Conservation (phyloP, 2,797 vertebrate genomes). For the Carapus acus region DNA sequence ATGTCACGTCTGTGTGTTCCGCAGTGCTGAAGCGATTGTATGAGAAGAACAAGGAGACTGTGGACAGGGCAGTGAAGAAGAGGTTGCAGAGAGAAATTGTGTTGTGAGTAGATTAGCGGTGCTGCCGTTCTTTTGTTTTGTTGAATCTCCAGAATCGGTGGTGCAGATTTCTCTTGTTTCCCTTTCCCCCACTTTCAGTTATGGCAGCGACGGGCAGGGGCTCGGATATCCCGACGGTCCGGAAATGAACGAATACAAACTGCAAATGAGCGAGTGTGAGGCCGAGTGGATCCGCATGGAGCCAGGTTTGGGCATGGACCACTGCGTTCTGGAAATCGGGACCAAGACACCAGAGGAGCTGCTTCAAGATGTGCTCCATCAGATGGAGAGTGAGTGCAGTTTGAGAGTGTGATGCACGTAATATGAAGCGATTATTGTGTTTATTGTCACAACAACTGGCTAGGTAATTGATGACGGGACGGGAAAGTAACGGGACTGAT, state of each 20-base stretch:
- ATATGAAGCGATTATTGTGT: too few species aligned
- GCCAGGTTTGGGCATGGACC: constrained; percentile 41
- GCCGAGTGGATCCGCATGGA: constrained; percentile 71
- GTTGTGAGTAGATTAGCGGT: too few species aligned
- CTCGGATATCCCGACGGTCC: constrained; percentile 71
- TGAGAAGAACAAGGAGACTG: constrained; percentile 69
- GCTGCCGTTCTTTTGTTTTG: too few species aligned
- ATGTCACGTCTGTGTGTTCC: constrained; percentile 35
- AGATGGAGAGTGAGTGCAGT: constrained; percentile 82
- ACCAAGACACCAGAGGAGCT: constrained; percentile 74
- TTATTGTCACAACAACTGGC: too few species aligned
- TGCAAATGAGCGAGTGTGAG: constrained; percentile 64
- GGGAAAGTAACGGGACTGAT: too few species aligned
- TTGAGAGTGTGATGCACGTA: not conserved
- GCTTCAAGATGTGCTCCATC: constrained; percentile 69
- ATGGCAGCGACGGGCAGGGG: too few species aligned
- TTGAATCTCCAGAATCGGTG: not conserved
- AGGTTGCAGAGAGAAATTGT: constrained; percentile 57
- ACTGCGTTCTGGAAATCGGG: constrained; percentile 70
- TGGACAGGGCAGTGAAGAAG: constrained; percentile 67
- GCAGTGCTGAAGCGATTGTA: constrained; percentile 77
- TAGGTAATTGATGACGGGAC: too few species aligned
- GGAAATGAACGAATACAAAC: constrained; percentile 76
- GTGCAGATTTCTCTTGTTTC: too few species aligned
- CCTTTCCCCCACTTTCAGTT: too few species aligned